These are phyloP conservation scores for Noctilio leporinus DNA, from an alignment of 2,113 vertebrate genomes.

Conservation along the genomic window DNA sequence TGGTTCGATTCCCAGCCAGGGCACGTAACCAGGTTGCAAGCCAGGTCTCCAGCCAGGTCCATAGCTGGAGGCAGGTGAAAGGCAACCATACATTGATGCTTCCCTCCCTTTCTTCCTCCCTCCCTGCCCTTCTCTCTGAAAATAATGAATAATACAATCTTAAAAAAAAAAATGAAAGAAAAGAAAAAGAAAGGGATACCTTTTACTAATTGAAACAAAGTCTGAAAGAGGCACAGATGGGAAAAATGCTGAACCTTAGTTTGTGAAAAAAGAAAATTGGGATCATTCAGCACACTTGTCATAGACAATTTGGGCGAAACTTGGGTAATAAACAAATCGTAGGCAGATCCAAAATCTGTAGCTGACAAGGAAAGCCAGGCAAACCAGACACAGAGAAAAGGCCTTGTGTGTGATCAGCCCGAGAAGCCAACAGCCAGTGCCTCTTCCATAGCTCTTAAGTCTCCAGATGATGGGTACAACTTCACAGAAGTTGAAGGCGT, in stretches of 20 bases:
- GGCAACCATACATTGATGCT: too few species aligned
- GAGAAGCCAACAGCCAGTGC: not conserved
- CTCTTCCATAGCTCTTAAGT: not conserved
- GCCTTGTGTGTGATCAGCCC: not conserved
- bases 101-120: too few species aligned
- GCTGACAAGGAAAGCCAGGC: not conserved
- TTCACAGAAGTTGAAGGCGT: not conserved
- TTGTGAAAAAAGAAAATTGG: not conserved
- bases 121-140: too few species aligned
- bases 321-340: not conserved
- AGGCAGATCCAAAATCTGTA: not conserved
- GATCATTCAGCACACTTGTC: not conserved
- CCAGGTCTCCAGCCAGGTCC: too few species aligned
- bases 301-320: not conserved
- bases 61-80: too few species aligned
- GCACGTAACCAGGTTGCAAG: too few species aligned
- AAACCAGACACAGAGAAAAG: not conserved
- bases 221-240: not conserved
- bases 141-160: too few species aligned
- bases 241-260: not conserved
- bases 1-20: too few species aligned
- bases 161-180: too few species aligned
- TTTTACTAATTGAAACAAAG: not conserved
- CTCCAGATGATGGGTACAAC: too few species aligned
- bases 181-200: rapidly evolving